Conservation (phyloP, 2,797 vertebrate genomes). For the Enteromius mattozi region DNA sequence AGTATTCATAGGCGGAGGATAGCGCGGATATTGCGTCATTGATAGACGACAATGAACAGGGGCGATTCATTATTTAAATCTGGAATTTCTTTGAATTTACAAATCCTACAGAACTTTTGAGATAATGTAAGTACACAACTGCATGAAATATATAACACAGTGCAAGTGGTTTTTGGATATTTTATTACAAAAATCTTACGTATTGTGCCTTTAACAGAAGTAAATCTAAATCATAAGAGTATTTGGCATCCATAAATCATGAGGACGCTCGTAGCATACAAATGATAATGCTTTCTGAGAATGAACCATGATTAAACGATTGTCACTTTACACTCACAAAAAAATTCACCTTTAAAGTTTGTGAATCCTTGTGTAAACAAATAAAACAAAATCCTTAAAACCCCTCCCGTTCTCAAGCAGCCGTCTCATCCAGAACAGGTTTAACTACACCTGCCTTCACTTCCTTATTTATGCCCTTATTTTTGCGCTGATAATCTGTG, state of each 20-base stretch:
- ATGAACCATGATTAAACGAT: not conserved
- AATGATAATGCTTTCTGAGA: not conserved
- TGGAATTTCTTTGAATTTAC: too few relatives aligned
- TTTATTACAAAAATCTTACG: too few relatives aligned
- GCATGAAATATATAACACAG: too few relatives aligned
- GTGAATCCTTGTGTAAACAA: not conserved
- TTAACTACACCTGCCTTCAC: slow-evolving; percentile 21
- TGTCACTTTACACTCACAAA: not conserved
- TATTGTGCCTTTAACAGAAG: not conserved
- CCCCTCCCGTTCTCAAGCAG: slow-evolving; percentile 2
- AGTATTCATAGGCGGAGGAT: too few relatives aligned
- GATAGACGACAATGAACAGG: too few relatives aligned
- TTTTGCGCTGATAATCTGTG: not conserved
- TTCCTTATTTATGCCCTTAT: slow-evolving; percentile 10
- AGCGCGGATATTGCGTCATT: too few relatives aligned
- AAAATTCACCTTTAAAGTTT: not conserved
- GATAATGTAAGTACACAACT: too few relatives aligned
- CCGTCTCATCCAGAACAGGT: slow-evolving; percentile 37
- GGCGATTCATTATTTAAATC: too few relatives aligned
- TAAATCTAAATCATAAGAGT: not conserved
- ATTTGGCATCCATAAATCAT: not conserved
- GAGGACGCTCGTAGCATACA: not conserved
- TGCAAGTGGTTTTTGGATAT: too few relatives aligned
- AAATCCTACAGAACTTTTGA: too few relatives aligned
- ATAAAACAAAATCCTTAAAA: not conserved